A percentile compares a stretch with the other conserved stretches of the same genome.
phyloP scores from a whole-genome alignment of 64 coral and sea anemone genomes.

The Orbicella faveolata region DNA sequence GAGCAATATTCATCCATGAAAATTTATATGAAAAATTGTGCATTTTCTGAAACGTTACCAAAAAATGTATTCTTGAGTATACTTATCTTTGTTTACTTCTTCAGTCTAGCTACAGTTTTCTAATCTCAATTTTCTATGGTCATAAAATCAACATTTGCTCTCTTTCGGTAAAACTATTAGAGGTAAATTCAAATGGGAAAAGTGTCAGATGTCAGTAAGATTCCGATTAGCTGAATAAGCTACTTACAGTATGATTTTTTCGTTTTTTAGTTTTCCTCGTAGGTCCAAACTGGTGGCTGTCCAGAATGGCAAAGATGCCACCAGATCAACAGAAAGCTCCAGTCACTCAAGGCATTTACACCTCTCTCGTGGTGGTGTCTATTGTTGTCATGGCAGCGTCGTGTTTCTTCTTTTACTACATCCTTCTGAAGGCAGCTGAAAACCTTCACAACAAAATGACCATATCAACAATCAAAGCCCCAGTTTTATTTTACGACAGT shows the following conservation, averaged over 20 bases:
- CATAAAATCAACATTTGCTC: too few relatives aligned
- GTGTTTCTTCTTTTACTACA: slow-evolving; percentile 44
- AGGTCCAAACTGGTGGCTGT: slow-evolving; percentile 66
- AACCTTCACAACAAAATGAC: slow-evolving; percentile 53
- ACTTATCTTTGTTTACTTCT: too few relatives aligned
- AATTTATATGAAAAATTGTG: too few relatives aligned
- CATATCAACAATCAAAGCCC: slow-evolving; percentile 18
- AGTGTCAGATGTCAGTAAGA: too few relatives aligned
- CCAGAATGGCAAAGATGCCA: slow-evolving; percentile 25
- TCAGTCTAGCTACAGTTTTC: too few relatives aligned
- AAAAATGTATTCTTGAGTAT: too few relatives aligned
- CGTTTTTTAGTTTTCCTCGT: slow-evolving; percentile 26
- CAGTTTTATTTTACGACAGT: slow-evolving; percentile 52
- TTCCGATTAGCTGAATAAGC: not conserved
- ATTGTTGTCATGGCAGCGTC: slow-evolving; percentile 36
- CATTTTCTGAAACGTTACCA: too few relatives aligned
- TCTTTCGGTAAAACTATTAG: too few relatives aligned
- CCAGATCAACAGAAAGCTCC: not conserved
- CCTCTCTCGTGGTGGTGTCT: slow-evolving; percentile 8
- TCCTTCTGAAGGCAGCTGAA: slow-evolving; percentile 11
- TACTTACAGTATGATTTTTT: not conserved
- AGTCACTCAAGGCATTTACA: slow-evolving; percentile 13
- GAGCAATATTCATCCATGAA: too few relatives aligned
- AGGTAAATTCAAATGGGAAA: too few relatives aligned
- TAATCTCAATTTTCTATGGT: too few relatives aligned